phyloP scores from a whole-genome alignment of 1,140 invertebrate genomes.

The Brachionus rotundiformis region DNA sequence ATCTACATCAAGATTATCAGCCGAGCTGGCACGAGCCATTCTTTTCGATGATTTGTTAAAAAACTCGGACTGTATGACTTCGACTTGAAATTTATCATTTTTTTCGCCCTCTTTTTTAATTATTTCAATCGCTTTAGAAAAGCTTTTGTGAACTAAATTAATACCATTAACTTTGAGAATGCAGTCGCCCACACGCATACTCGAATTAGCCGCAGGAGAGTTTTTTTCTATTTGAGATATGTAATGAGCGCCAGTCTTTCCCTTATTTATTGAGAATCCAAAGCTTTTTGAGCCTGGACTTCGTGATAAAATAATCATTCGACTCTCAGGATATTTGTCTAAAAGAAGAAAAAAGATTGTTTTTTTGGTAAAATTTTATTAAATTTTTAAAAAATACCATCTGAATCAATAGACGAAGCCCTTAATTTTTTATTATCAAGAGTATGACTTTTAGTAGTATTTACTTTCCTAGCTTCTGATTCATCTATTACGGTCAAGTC shows the following conservation, averaged over 20 bases:
- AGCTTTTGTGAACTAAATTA: conserved; percentile 41
- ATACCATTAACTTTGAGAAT: conserved; percentile 44
- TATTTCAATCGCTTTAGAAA: conserved; percentile 40
- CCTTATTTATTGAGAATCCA: conserved; percentile 18
- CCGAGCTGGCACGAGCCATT: not conserved
- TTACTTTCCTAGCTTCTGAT: not conserved
- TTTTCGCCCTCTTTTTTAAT: conserved; percentile 41
- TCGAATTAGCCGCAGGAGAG: conserved; percentile 24
- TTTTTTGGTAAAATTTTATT: not conserved
- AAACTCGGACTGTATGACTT: not conserved
- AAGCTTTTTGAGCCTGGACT: conserved; percentile 29
- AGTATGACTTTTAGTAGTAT: conserved; percentile 11
- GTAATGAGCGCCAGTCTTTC: conserved; percentile 18
- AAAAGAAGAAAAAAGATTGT: conserved; percentile 3
- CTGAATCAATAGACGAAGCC: conserved; percentile 2
- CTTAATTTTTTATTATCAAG: conserved; percentile 21
- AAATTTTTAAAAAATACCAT: not conserved
- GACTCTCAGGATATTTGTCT: not conserved
- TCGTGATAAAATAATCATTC: conserved; percentile 30
- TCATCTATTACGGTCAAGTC: conserved; percentile 30
- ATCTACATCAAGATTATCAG: conserved; percentile 36
- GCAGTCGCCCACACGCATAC: conserved; percentile 17
- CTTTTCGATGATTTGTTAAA: not conserved
- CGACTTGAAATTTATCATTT: not conserved
- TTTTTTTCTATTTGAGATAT: conserved; percentile 40